phyloP scores from a whole-genome alignment of 2,888 invertebrate genomes.

The Hyppa rectilinea region DNA sequence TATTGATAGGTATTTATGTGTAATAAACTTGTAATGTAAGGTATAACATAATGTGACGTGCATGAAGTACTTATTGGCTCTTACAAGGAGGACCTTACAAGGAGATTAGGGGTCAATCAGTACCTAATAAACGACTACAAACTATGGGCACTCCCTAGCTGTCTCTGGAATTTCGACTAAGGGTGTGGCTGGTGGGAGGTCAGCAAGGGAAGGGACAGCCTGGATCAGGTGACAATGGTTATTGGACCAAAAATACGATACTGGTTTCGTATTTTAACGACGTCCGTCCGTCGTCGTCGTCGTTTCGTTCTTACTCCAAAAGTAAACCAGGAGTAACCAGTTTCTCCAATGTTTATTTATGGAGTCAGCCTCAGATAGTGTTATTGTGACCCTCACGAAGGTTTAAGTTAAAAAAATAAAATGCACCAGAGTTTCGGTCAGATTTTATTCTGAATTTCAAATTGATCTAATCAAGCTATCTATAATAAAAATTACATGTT shows the following conservation, averaged over 20 bases:
- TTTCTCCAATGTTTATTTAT: too few relatives aligned
- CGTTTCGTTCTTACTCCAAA: too few relatives aligned
- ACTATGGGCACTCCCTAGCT: not conserved
- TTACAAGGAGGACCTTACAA: not conserved
- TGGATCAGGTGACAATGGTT: not conserved
- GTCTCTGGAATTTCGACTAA: too few relatives aligned
- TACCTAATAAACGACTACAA: conserved; percentile 4
- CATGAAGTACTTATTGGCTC: not conserved
- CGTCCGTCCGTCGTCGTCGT: too few relatives aligned
- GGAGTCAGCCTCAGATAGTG: too few relatives aligned
- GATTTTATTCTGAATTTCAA: conserved; percentile 77
- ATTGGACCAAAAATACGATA: not conserved
- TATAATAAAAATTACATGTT: conserved; percentile 1
- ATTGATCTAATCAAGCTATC: conserved; percentile 22
- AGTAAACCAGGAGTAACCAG: too few relatives aligned
- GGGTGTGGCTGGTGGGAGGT: not conserved
- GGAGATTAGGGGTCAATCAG: not conserved
- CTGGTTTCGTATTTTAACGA: too few relatives aligned
- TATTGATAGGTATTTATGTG: too few relatives aligned
- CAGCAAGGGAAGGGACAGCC: not conserved
- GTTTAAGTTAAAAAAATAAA: too few relatives aligned
- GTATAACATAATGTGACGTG: not conserved
- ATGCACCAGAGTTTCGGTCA: conserved; percentile 56
- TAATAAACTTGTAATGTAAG: not conserved
- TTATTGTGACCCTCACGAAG: too few relatives aligned